phyloP scores from a whole-genome alignment of 2,113 vertebrate genomes.

The Rhinoptilus africanus region DNA sequence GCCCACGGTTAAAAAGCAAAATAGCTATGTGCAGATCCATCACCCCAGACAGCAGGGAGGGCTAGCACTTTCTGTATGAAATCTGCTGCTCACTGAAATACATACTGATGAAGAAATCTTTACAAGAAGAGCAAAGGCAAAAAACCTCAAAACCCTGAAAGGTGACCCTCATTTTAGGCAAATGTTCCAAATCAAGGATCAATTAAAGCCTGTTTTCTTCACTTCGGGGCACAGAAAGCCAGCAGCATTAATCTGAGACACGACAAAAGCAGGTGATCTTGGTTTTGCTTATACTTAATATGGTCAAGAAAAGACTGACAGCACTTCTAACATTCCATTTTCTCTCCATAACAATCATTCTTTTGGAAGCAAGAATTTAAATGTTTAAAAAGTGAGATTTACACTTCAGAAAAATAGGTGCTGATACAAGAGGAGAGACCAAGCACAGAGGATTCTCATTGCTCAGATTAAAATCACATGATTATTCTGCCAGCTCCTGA shows the following conservation, averaged over 20 bases:
- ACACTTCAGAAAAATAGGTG: neutral
- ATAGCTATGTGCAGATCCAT: fast-evolving
- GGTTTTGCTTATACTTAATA: neutral
- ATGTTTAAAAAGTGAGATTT: neutral
- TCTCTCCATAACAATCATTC: neutral
- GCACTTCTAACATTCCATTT: neutral
- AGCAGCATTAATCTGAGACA: neutral
- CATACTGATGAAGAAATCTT: neutral
- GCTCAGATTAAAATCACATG: neutral
- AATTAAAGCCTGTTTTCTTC: neutral
- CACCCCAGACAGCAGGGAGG: neutral
- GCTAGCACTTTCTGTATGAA: neutral
- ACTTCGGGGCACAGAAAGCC: neutral
- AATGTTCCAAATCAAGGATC: neutral
- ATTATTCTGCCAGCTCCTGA: neutral
- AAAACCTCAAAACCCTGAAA: neutral
- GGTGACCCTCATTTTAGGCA: neutral
- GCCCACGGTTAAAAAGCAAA: neutral
- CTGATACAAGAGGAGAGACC: neutral
- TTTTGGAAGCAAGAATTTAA: neutral
- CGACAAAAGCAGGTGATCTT: neutral
- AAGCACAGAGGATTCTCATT: fast-evolving
- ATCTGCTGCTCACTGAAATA: neutral
- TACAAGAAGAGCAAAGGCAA: neutral
- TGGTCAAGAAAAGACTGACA: neutral